Conservation (phyloP, 2,888 invertebrate genomes). For the Dolichopus griseipennis region DNA sequence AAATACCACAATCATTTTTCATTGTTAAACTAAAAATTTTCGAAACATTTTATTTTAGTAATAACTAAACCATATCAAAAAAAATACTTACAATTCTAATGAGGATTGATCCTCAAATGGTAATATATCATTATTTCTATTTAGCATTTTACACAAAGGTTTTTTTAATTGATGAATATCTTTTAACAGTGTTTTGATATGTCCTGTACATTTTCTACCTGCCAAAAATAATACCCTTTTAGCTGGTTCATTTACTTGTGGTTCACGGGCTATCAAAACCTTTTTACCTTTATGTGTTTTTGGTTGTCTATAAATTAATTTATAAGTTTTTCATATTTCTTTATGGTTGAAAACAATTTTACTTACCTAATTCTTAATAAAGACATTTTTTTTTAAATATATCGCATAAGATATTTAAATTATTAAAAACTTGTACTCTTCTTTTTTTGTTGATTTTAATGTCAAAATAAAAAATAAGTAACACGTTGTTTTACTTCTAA, state of each 20-base stretch:
- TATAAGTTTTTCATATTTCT: neutral
- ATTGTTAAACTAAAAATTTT: slow-evolving; percentile 50
- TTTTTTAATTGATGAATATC: slow-evolving; percentile 83
- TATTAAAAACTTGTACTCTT: no score
- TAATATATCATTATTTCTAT: slow-evolving; percentile 76
- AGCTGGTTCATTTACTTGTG: slow-evolving; percentile 79
- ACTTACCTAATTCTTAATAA: slow-evolving; percentile 37
- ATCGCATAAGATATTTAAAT: no score
- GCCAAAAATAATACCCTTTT: slow-evolving; percentile 78
- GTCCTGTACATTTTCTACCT: slow-evolving; percentile 70
- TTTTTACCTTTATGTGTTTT: slow-evolving; percentile 83
- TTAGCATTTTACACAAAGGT: slow-evolving; percentile 66
- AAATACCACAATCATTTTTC: slow-evolving; percentile 82
- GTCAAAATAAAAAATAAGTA: no score
- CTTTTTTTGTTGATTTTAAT: no score
- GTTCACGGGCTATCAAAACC: slow-evolving; percentile 67
- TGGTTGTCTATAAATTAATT: slow-evolving; percentile 61
- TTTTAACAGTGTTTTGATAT: slow-evolving; percentile 63
- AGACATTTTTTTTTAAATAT: slow-evolving; percentile 30
- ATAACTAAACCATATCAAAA: neutral
- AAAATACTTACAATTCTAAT: slow-evolving; percentile 56
- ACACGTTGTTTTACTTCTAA: no score
- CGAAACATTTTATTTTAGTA: neutral
- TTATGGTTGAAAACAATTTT: neutral
- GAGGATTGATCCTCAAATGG: slow-evolving; percentile 87